Conservation (phyloP, 1,140 invertebrate genomes). For the Pomacea maculata region DNA sequence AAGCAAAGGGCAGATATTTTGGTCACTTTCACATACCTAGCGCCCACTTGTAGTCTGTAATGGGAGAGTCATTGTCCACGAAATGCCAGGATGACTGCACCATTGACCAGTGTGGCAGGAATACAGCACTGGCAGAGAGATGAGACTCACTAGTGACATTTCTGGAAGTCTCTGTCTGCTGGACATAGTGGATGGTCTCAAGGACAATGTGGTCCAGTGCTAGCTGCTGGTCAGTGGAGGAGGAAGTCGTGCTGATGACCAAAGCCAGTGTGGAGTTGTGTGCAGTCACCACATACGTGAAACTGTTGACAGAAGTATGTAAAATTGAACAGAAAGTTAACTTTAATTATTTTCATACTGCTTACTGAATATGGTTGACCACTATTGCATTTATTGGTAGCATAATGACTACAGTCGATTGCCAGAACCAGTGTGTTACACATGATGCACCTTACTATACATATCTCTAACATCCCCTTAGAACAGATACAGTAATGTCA, state of each 20-base stretch:
- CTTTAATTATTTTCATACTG: too few species aligned
- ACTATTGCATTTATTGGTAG: too few species aligned
- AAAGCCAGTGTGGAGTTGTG: conserved; percentile 15
- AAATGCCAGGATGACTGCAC: conserved; percentile 43
- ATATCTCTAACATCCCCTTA: too few species aligned
- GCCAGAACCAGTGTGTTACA: too few species aligned
- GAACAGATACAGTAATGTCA: too few species aligned
- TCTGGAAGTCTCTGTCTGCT: background rate
- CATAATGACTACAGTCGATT: too few species aligned
- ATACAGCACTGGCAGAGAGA: conserved; percentile 32
- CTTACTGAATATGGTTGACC: too few species aligned
- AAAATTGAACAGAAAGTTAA: too few species aligned
- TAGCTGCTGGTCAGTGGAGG: conserved; percentile 5
- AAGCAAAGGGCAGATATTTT: too few species aligned
- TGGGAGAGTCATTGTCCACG: conserved; percentile 34
- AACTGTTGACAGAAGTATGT: background rate
- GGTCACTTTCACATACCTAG: conserved; percentile 32
- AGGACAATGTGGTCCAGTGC: conserved; percentile 31
- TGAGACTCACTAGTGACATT: conserved; percentile 6
- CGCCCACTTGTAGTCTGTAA: conserved; percentile 44
- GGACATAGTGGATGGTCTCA: conserved; percentile 20
- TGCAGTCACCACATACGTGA: conserved; percentile 35
- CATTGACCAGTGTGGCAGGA: conserved; percentile 41
- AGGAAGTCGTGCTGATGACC: conserved; percentile 20
- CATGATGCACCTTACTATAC: too few species aligned